phyloP scores from a whole-genome alignment of 1,140 invertebrate species.

The Papilio xuthus region DNA sequence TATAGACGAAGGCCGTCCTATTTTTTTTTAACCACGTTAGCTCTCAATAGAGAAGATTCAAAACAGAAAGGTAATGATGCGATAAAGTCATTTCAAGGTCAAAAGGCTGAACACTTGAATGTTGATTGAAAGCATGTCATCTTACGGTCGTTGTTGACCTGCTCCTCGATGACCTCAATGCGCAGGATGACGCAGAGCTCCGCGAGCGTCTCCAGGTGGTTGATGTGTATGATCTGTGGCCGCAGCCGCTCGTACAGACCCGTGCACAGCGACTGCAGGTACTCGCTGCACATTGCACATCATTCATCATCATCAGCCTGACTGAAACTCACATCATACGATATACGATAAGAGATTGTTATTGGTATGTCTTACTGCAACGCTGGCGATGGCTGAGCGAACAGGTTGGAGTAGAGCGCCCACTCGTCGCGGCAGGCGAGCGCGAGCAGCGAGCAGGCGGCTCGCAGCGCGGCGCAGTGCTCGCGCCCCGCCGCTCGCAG shows the following conservation, averaged over 20 bases:
- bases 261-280: constrained; percentile 93
- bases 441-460: constrained; percentile 93
- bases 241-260: constrained; percentile 95
- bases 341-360: too few species aligned
- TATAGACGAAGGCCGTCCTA: too few species aligned
- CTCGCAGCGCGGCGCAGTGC: constrained; percentile 93
- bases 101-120: background rate
- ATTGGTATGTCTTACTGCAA: constrained; percentile 84
- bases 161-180: constrained; percentile 97
- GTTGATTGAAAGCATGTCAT: constrained; percentile 16
- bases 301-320: too few species aligned
- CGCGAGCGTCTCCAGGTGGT: constrained; percentile 98
- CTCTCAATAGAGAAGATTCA: too few species aligned
- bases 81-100: background rate
- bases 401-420: constrained; percentile 94
- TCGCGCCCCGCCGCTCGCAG: constrained; percentile 87
- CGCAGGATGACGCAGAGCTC: constrained; percentile 97
- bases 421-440: constrained; percentile 97
- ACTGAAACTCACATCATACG: background rate
- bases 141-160: constrained; percentile 92
- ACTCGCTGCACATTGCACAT: constrained; percentile 80
- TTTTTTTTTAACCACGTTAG: too few species aligned
- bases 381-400: constrained; percentile 84
- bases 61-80: too few species aligned
- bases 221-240: constrained; percentile 98